Evolutionary conservation across 2,797 vertebrate genomes (phyloP).

Genomic region (Acanthopagrus latus): DNA sequence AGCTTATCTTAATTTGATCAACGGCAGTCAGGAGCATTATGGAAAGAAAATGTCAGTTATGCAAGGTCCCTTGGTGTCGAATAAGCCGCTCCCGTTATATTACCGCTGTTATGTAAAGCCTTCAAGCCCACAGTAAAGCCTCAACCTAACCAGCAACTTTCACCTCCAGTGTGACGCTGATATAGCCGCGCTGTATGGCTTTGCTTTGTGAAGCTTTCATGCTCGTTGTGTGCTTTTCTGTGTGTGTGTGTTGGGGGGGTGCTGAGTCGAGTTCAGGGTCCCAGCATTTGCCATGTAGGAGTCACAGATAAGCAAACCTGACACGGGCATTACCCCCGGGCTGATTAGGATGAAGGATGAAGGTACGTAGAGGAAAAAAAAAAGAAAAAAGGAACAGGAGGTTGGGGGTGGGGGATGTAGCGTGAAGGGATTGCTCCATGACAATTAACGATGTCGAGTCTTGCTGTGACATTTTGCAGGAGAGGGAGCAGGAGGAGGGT

Average conservation of each 20-base stretch:
- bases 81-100: background rate
- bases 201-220: background rate
- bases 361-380: conserved; percentile 26
- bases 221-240: conserved; percentile 1
- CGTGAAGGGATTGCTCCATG: conserved; percentile 44
- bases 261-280: conserved; percentile 32
- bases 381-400: conserved; percentile 24
- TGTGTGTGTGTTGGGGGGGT: background rate
- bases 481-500: conserved; percentile 15
- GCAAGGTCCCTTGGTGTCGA: conserved; percentile 4
- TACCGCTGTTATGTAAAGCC: conserved; percentile 4
- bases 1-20: background rate
- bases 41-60: conserved; percentile 2
- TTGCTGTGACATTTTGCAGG: conserved; percentile 46
- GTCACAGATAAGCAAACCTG: conserved; percentile 59
- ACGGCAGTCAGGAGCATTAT: background rate
- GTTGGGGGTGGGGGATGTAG: conserved; percentile 21
- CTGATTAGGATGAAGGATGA: conserved; percentile 52
- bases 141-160: conserved; percentile 5
- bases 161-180: background rate
- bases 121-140: background rate
- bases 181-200: background rate
- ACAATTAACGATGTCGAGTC: conserved; percentile 57
- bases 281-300: conserved; percentile 47
- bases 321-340: conserved; percentile 44